Percentiles rank a stretch among this genome's conserved stretches.
These are phyloP conservation scores for Cyrtorhinus lividipennis DNA, from an alignment of 1,140 invertebrate species.

Conservation along the genomic window DNA sequence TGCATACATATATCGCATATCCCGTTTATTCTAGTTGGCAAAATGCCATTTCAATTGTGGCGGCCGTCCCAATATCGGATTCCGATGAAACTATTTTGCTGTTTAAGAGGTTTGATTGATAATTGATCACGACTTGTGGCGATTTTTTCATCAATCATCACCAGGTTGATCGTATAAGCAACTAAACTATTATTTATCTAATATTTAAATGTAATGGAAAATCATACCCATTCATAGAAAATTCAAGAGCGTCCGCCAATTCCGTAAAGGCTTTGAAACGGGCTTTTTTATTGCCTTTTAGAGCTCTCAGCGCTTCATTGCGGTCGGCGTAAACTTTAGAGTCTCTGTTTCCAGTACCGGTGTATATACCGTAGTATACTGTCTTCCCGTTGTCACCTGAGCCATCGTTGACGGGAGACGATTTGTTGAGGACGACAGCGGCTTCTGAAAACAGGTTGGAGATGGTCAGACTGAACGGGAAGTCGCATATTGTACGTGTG, in stretches of 20 bases:
- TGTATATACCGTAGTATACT: slow-evolving; percentile 19
- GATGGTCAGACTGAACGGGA: too few species aligned
- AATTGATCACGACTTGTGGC: not conserved
- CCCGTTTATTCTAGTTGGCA: too few species aligned
- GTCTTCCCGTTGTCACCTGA: not conserved
- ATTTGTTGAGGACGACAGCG: too few species aligned
- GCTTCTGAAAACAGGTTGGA: too few species aligned
- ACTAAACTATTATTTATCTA: not conserved
- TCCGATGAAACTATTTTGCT: not conserved
- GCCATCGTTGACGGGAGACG: not conserved
- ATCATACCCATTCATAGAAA: slow-evolving; percentile 42
- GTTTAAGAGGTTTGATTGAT: not conserved
- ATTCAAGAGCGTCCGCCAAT: slow-evolving; percentile 51
- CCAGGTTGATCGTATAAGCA: too few species aligned
- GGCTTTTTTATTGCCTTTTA: slow-evolving; percentile 55
- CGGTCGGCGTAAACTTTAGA: slow-evolving; percentile 49
- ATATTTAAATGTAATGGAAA: not conserved
- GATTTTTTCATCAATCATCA: too few species aligned
- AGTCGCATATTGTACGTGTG: too few species aligned
- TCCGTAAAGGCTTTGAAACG: slow-evolving; percentile 61
- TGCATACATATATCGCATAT: too few species aligned
- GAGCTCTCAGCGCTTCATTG: slow-evolving; percentile 48
- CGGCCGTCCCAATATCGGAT: not conserved
- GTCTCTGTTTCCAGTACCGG: not conserved
- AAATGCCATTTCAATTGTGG: not conserved